These are phyloP conservation scores for Calameuta pallipes DNA, from an alignment of 2,888 invertebrate genomes.

Conservation along the genomic window DNA sequence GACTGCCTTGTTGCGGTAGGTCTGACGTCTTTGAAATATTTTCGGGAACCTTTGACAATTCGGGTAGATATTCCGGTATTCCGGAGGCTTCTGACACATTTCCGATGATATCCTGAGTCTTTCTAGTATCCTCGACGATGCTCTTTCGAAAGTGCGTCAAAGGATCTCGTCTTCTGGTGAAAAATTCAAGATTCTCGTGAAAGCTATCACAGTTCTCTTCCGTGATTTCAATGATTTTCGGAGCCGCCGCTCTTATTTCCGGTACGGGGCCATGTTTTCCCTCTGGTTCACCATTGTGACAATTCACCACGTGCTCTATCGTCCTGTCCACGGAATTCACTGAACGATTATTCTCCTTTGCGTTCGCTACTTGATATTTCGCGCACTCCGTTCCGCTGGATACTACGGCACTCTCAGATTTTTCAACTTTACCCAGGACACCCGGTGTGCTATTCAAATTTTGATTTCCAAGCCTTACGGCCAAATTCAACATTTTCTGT, in stretches of 20 bases:
- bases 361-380: conserved; percentile 21
- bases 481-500: conserved; percentile 47
- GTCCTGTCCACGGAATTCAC: conserved; percentile 54
- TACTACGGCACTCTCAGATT: conserved; percentile 46
- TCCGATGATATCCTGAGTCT: conserved; percentile 15
- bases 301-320: conserved; percentile 54
- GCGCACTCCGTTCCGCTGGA: conserved; percentile 54
- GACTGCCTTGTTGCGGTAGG: conserved; percentile 7
- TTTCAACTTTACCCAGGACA: conserved; percentile 67
- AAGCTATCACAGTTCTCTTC: conserved; percentile 62
- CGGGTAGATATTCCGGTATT: conserved; percentile 5
- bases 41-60: conserved; percentile 9
- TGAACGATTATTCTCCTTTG: conserved; percentile 40
- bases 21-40: background rate
- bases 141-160: conserved; percentile 8
- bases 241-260: conserved; percentile 32
- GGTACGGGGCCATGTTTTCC: conserved; percentile 4
- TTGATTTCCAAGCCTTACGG: conserved; percentile 59
- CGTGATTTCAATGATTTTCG: conserved; percentile 57
- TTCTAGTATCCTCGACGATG: background rate
- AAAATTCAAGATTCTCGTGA: conserved; percentile 60
- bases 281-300: conserved; percentile 30
- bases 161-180: conserved; percentile 49
- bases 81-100: conserved; percentile 9
- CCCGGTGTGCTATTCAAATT: conserved; percentile 68